Base-by-base conservation (phyloP, 2,888 invertebrate genomes). In the Trilocha varians region DNA sequence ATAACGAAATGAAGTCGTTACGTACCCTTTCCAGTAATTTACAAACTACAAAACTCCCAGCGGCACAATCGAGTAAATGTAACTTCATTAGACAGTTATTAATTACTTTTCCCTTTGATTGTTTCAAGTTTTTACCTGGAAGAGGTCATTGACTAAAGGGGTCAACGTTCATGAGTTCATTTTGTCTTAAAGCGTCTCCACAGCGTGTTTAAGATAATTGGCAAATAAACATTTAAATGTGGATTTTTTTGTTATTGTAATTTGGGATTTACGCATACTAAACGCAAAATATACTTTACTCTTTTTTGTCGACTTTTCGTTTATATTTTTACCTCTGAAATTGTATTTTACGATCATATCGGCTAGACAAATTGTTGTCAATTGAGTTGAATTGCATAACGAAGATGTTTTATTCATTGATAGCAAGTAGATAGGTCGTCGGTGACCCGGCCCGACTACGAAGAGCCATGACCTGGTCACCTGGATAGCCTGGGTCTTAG, bases 391-490 rank as follows among this genome's bases (percentile, higher is more conserved):
- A n/a, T n/a, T n/a, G n/a, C n/a, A n/a, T 6, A 25, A 25, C 6
- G 8, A 25, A 6, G 1, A 11, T 25, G 25, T 4, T 25, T 25
- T 25, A 25, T 25, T 25, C 3, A 25, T 9, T 25, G 3, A n/a
- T 25, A 5, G 3, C 25, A 9, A 6, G 25, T 25, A 11, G 25
- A 3, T 6, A 25, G 6, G 2, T 25, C 25, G 11, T 11, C 6
- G 33, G 44, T 53, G 53, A 57, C 52, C 53, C 47, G 9, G 32
- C 13, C 38, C 52, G 52, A 53, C 58, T 13, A 42, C 17, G 18
- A 39, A 38, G 41, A 47, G 32, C 42, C 16, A 37, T 57, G 51
- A 49, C 57, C 53, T 44, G 53, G 52, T 59, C 40, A 61, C 48
- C 45, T 42, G 44, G 38, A 42, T 47, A 14, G 34, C 45, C 50